Evolutionary conservation across 1,140 invertebrate genomes (phyloP).

Genomic region (Aphaenogaster rudis): DNA sequence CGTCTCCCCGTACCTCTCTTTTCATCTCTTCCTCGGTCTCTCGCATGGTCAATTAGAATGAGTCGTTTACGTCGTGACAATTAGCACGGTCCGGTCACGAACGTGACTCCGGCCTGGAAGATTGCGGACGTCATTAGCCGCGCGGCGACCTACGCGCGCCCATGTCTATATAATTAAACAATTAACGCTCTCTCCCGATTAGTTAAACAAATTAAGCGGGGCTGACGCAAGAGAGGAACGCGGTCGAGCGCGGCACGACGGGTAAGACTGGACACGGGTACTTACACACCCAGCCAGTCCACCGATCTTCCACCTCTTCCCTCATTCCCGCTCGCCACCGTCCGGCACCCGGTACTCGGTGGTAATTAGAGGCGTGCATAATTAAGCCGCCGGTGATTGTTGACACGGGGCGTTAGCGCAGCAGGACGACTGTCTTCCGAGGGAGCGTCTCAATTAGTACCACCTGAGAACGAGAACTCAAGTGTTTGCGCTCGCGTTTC

Average conservation of each 20-base stretch:
- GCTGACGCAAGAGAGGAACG: conserved; percentile 43
- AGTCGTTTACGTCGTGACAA: conserved; percentile 69
- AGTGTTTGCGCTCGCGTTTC: conserved; percentile 78
- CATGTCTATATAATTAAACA: conserved; percentile 78
- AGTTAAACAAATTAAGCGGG: conserved; percentile 81
- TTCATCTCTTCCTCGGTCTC: conserved; percentile 4
- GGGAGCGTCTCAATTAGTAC: conserved; percentile 83
- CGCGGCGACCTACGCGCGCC: conserved; percentile 25
- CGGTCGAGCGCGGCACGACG: conserved; percentile 8
- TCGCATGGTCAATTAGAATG: conserved; percentile 68
- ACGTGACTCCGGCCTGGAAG: conserved; percentile 24
- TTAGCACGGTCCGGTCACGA: conserved; percentile 72
- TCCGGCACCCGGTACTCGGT: conserved; percentile 58
- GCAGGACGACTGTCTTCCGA: conserved; percentile 80
- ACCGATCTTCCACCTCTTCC: no score
- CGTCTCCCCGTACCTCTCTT: neutral
- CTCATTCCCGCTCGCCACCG: neutral
- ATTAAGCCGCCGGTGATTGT: conserved; percentile 80
- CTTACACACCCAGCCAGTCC: conserved; percentile 17
- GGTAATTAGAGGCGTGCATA: conserved; percentile 84
- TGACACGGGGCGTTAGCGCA: conserved; percentile 82
- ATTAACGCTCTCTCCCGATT: conserved; percentile 78
- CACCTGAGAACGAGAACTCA: conserved; percentile 68
- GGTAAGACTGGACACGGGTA: conserved; percentile 14
- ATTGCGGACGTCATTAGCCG: conserved; percentile 58